These are phyloP conservation scores for Cyphomyrus discorhynchus DNA, from an alignment of 2,113 vertebrate genomes.

Conservation along the genomic window DNA sequence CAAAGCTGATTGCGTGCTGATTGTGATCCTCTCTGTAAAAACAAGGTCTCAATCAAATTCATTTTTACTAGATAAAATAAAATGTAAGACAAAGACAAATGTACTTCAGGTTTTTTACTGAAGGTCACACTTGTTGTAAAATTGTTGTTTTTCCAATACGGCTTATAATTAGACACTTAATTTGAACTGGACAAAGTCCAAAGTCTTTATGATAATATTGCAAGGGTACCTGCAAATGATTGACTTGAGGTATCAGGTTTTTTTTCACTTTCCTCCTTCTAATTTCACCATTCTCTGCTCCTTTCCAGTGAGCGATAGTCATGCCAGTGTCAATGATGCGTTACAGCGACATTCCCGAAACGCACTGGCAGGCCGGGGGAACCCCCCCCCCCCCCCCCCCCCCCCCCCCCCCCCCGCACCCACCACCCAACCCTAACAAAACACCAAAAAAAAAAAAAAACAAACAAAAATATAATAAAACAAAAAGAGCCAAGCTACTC, in stretches of 20 bases:
- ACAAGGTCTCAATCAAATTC: neutral
- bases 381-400: too few species aligned
- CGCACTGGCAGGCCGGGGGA: neutral
- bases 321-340: neutral
- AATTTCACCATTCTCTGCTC: neutral
- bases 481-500: too few species aligned
- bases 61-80: neutral
- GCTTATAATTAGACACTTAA: neutral
- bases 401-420: too few species aligned
- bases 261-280: neutral
- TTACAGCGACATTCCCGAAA: neutral
- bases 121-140: neutral
- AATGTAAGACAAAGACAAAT: neutral
- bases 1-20: neutral
- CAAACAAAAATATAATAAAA: too few species aligned
- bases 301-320: neutral
- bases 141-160: neutral
- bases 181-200: neutral
- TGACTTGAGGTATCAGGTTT: neutral
- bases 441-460: too few species aligned
- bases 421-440: too few species aligned
- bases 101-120: neutral
- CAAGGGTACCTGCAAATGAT: neutral
- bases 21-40: neutral
- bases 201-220: neutral